Evolutionary conservation across 2,113 vertebrate species (phyloP), one percentile per base, ranked within the genome.

Genomic region (Cheilinus undulatus): DNA sequence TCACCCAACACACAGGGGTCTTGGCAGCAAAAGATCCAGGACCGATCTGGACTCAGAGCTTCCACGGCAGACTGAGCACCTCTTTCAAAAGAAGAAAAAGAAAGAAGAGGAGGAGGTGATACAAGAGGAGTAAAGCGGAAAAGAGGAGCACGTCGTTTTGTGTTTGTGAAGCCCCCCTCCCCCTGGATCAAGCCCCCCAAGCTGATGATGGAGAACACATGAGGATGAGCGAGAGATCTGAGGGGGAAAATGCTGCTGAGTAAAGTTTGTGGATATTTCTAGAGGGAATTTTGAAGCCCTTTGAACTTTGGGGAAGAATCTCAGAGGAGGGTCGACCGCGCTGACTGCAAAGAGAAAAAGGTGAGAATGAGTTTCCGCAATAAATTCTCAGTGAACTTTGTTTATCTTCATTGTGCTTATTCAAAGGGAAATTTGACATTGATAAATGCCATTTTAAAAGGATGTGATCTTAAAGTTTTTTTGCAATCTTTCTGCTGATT

Each of bases 211-310:
- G 87, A 82, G 73, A 85, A 87, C 57, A 88, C 83, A 67, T 78
- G 57, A 84, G 53, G 52, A 48, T 28, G 50, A 66, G 43, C 11
- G 51, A 48, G n/a, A 42, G 32, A 67, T 51, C 28, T 48, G 36
- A 0, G 6, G 71, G 32, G 63, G 11, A 50, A 76, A 61, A 87
- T 89, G 84, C 54, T 58, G 72, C 86, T 61, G 65, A 71, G 66
- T 76, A 77, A 91, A 91, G 80, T 91, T 91, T 62, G 84, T 79
- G 81, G 84, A 82, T 76, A n/a, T 84, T 82, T 90, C 52, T 83
- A 45, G 15, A 73, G 61, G 73, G 74, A 53, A 45, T 81, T 67
- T 5, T 60, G 34, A 27, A 62, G 43, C 52, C 59, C 60, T 68
- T 42, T 67, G 36, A 78, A 84, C 58, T 80, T 81, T 73, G 64